A percentile compares a stretch with the other conserved stretches of the same genome.
Conservation (phyloP, 2,797 vertebrate species). For the Heteromormyrus szaboi region DNA sequence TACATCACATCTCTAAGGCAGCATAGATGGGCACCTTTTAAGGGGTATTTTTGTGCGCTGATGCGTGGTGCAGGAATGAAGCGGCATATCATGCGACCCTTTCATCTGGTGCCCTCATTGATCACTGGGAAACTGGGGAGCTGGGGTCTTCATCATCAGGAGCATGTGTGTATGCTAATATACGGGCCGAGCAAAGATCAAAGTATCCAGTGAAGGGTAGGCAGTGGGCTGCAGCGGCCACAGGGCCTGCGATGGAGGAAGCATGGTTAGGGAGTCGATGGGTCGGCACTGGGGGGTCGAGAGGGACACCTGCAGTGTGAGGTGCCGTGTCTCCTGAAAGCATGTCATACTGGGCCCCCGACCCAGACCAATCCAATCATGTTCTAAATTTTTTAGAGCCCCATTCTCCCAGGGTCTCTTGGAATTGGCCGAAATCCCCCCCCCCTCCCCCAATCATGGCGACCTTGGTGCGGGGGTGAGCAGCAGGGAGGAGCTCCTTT, state of each 20-base stretch:
- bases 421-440: background rate
- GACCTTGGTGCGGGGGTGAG: background rate
- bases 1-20: background rate
- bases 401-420: background rate
- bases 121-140: slow-evolving; percentile 2
- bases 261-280: slow-evolving; percentile 66
- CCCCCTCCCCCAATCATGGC: background rate
- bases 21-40: background rate
- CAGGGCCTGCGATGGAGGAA: slow-evolving; percentile 37
- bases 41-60: background rate
- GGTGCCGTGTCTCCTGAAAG: background rate
- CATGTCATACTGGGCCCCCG: background rate
- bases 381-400: background rate
- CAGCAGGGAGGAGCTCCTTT: background rate
- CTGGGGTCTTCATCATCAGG: background rate
- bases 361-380: background rate
- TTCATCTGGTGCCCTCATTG: background rate
- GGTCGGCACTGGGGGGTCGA: slow-evolving; percentile 29
- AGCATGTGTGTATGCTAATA: background rate
- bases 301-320: background rate
- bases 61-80: background rate
- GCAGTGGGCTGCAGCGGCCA: slow-evolving; percentile 52
- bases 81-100: background rate
- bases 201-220: slow-evolving; percentile 72
- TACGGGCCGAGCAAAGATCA: slow-evolving; percentile 51